Percentiles rank a stretch among this genome's conserved stretches.
Conservation (phyloP, 2,888 invertebrate species). For the Ophioninae sp. region DNA sequence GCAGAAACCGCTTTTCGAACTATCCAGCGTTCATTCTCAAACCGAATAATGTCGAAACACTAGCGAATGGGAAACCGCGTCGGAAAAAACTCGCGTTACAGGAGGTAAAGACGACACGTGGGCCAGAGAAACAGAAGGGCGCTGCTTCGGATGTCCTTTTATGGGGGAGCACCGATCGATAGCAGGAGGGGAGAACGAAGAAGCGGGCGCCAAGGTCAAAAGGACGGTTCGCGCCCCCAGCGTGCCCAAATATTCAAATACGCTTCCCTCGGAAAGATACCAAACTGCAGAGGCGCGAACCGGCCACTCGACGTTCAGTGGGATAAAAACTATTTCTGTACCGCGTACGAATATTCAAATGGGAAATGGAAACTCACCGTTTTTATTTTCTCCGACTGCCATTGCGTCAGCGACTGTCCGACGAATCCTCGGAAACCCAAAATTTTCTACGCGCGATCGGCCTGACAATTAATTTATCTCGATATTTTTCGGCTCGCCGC, state of each 20-base stretch:
- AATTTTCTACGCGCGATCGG: background rate
- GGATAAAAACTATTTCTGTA: background rate
- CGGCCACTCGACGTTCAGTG: background rate
- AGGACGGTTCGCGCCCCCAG: slow-evolving; percentile 42
- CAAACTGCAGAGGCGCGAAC: no score
- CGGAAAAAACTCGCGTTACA: background rate
- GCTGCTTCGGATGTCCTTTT: slow-evolving; percentile 2
- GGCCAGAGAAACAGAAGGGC: background rate
- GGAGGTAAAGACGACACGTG: background rate
- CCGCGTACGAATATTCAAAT: background rate
- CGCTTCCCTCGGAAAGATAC: no score
- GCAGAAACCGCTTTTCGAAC: background rate
- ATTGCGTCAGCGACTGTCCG: slow-evolving; percentile 23
- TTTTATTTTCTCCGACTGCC: slow-evolving; percentile 49
- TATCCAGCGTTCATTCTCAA: background rate
- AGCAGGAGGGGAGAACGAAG: slow-evolving; percentile 15
- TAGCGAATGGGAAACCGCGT: background rate
- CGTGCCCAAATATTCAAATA: background rate
- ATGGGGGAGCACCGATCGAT: slow-evolving; percentile 34
- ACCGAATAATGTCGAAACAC: background rate
- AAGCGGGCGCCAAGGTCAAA: slow-evolving; percentile 53
- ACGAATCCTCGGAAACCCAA: background rate
- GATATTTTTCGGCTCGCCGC: no score
- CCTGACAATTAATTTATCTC: background rate
- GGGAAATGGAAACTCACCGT: slow-evolving; percentile 30